Evolutionary conservation across 2,888 invertebrate genomes (phyloP).

Genomic region (Lapara coniferarum): DNA sequence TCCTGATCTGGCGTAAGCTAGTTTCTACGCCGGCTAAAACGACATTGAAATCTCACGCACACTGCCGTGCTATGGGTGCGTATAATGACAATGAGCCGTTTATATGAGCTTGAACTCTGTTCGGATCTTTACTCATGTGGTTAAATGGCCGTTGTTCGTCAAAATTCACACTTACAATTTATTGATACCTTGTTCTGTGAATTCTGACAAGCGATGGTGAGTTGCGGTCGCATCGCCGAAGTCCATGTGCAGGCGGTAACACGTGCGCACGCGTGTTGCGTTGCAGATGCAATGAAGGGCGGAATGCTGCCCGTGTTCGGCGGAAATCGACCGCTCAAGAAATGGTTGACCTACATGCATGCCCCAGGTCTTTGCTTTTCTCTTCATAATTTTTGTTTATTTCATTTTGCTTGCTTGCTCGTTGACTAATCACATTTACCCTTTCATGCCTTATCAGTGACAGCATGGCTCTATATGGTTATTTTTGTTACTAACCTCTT

Average conservation of each 20-base stretch:
- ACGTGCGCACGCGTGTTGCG: conserved; percentile 59
- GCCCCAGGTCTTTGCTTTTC: conserved; percentile 79
- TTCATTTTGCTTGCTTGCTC: conserved; percentile 24
- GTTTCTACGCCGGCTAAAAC: no score
- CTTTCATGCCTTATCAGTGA: conserved; percentile 3
- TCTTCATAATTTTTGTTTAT: conserved; percentile 51
- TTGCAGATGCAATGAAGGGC: conserved; percentile 77
- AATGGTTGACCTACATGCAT: conserved; percentile 83
- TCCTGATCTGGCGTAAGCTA: no score
- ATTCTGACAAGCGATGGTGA: no score
- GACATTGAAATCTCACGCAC: no score
- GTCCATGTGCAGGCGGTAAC: conserved; percentile 35
- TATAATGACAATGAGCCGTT: no score
- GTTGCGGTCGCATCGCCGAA: no score
- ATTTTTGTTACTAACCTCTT: not conserved
- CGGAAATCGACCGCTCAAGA: conserved; percentile 75
- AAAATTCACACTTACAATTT: no score
- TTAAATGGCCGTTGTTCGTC: no score
- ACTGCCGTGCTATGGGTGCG: no score
- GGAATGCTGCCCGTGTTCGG: conserved; percentile 72
- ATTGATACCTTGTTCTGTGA: no score
- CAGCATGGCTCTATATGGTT: not conserved
- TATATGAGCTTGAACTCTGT: no score
- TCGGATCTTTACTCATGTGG: no score
- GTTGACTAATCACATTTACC: not conserved